A percentile compares a stretch with the other conserved stretches of the same genome.
These are phyloP conservation scores for Agraylea sexmaculata DNA, from an alignment of 1,140 invertebrate genomes.

Conservation along the genomic window DNA sequence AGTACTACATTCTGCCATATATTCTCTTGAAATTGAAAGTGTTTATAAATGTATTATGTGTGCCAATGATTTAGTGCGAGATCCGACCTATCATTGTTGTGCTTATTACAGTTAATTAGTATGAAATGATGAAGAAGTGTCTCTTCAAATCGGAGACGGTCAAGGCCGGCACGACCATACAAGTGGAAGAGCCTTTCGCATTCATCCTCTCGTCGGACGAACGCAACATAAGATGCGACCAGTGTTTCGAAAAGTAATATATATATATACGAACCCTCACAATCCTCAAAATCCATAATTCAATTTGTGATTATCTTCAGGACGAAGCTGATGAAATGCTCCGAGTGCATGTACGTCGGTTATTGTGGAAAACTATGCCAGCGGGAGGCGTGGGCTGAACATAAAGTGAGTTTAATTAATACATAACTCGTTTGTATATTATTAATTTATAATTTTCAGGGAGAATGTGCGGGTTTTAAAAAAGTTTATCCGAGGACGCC, in stretches of 20 bases:
- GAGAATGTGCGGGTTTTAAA: constrained; percentile 62
- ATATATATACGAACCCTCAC: constrained; percentile 9
- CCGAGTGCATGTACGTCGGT: constrained; percentile 65
- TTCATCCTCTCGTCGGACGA: constrained; percentile 41
- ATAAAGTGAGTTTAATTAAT: constrained; percentile 40
- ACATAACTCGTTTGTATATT: neutral
- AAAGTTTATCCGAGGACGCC: constrained; percentile 50
- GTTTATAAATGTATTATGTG: no score
- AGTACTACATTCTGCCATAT: no score
- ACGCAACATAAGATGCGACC: constrained; percentile 41
- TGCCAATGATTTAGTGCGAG: no score
- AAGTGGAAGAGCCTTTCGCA: constrained; percentile 44
- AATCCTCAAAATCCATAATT: constrained; percentile 9
- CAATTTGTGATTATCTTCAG: constrained; percentile 39
- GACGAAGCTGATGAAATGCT: constrained; percentile 57
- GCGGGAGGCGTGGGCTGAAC: constrained; percentile 58
- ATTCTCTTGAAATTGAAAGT: no score
- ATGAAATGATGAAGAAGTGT: constrained; percentile 21
- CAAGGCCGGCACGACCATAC: constrained; percentile 33
- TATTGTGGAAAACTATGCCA: constrained; percentile 69
- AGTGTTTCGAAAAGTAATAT: constrained; percentile 45
- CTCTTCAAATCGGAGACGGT: constrained; percentile 8
- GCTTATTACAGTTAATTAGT: no score
- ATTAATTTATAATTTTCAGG: constrained; percentile 23
- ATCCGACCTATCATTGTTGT: no score